These are phyloP conservation scores for Rhinogobio ventralis DNA, from an alignment of 2,797 vertebrate species.

Conservation along the genomic window DNA sequence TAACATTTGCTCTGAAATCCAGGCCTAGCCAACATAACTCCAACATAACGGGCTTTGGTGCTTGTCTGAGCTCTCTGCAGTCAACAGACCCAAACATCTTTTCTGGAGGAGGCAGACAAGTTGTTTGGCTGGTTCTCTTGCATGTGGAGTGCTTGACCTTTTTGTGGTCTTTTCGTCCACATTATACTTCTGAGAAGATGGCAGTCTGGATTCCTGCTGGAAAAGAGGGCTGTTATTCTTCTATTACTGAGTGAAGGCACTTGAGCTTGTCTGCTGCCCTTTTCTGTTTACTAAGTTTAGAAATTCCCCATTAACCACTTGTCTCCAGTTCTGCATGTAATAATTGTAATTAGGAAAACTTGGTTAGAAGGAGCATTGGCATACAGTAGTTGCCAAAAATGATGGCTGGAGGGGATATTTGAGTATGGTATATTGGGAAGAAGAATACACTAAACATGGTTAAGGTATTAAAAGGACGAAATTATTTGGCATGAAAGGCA, in stretches of 20 bases:
- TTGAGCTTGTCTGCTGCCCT: not conserved
- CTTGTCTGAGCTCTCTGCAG: not conserved
- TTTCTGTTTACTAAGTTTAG: not conserved
- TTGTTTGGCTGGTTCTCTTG: constrained; percentile 7
- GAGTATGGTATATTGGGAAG: not conserved
- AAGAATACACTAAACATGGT: too few species aligned
- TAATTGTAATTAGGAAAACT: not conserved
- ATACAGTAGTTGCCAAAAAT: not conserved
- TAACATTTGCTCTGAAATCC: not conserved
- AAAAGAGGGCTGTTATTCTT: not conserved
- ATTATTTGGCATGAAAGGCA: too few species aligned
- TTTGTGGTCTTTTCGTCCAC: constrained; percentile 24
- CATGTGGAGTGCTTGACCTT: constrained; percentile 34
- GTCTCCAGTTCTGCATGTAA: not conserved
- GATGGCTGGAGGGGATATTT: not conserved
- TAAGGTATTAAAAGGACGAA: too few species aligned
- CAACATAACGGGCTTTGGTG: too few species aligned
- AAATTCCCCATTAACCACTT: not conserved
- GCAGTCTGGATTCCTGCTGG: constrained; percentile 2
- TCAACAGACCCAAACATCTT: not conserved
- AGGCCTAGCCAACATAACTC: not conserved
- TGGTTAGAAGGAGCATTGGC: not conserved
- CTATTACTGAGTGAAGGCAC: not conserved
- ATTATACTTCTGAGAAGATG: constrained; percentile 1
- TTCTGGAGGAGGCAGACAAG: constrained; percentile 2